Percentiles rank a stretch among this genome's conserved stretches.
Evolutionary conservation across 2,113 vertebrate genomes (phyloP).

Genomic region (Otis tarda): DNA sequence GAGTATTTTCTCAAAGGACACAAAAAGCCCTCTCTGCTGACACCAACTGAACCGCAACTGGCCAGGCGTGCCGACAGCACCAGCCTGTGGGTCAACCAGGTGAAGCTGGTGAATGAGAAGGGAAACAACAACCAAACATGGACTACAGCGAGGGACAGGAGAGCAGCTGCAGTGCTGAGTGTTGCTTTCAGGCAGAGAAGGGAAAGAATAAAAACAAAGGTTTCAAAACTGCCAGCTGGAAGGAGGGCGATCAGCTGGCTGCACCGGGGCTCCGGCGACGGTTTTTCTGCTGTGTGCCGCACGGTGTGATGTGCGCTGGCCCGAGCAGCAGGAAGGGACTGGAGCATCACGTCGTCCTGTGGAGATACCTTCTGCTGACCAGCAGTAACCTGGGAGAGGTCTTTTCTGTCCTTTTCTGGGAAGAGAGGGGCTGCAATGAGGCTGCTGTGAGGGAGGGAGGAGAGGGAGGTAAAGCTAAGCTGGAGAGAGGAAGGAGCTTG

Average conservation of each 20-base stretch:
- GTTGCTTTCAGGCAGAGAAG: neutral
- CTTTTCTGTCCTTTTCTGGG: neutral
- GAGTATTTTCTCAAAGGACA: neutral
- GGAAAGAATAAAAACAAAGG: neutral
- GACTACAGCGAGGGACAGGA: neutral
- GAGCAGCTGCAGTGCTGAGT: neutral
- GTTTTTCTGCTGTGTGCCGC: neutral
- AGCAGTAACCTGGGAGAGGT: neutral
- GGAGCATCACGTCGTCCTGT: neutral
- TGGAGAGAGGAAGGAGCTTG: neutral
- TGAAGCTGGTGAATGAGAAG: neutral
- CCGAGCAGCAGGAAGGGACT: neutral
- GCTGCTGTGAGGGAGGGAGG: too few species aligned
- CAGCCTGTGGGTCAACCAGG: neutral
- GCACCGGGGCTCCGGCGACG: neutral
- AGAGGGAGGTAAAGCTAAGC: neutral
- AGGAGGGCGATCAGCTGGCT: neutral
- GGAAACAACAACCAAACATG: neutral
- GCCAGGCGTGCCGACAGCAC: neutral
- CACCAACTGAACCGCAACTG: rapidly evolving
- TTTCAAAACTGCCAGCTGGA: neutral
- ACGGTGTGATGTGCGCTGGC: neutral
- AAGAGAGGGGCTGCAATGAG: neutral
- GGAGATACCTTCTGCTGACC: neutral
- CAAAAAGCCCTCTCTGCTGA: neutral